A percentile compares a stretch with the other conserved stretches of the same genome.
These are phyloP conservation scores for Ceratotherium simum DNA, from an alignment of 2,113 vertebrate species.

Conservation along the genomic window DNA sequence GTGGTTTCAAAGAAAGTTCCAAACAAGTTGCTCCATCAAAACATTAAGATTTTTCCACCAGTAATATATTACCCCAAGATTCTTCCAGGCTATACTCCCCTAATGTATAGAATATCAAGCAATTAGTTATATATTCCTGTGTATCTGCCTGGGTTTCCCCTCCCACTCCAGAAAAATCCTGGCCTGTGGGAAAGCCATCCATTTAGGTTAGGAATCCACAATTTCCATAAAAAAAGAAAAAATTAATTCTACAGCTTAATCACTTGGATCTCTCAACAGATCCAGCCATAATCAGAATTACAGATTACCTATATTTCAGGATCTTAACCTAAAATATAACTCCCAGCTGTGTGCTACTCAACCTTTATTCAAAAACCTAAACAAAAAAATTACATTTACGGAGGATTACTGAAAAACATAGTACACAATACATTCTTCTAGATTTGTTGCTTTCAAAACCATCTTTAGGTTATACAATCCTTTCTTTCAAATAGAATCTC, in stretches of 20 bases:
- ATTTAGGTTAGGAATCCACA: neutral
- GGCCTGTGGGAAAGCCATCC: neutral
- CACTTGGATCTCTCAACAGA: slow-evolving; percentile 5
- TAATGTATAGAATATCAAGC: slow-evolving; percentile 1
- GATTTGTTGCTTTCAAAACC: slow-evolving; percentile 3
- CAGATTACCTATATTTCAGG: neutral
- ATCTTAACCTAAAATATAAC: neutral
- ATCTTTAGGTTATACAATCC: neutral
- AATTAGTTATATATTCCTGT: neutral
- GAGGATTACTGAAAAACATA: neutral
- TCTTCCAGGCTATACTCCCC: neutral
- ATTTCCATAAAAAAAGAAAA: slow-evolving; percentile 7
- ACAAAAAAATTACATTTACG: neutral
- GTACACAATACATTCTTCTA: slow-evolving; percentile 3
- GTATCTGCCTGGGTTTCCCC: neutral
- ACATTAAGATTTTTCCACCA: neutral
- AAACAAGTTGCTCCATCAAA: slow-evolving; percentile 10
- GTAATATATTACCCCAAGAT: neutral
- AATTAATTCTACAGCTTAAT: neutral
- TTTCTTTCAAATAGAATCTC: slow-evolving; percentile 11
- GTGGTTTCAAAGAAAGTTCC: slow-evolving; percentile 31
- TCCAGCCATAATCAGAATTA: neutral
- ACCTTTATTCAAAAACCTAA: slow-evolving; percentile 23
- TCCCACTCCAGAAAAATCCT: neutral
- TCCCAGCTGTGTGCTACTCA: neutral